Evolutionary conservation across 1,140 invertebrate genomes (phyloP), one percentile per base, ranked within the genome.

Genomic region (Druon quercuslanigerum): DNA sequence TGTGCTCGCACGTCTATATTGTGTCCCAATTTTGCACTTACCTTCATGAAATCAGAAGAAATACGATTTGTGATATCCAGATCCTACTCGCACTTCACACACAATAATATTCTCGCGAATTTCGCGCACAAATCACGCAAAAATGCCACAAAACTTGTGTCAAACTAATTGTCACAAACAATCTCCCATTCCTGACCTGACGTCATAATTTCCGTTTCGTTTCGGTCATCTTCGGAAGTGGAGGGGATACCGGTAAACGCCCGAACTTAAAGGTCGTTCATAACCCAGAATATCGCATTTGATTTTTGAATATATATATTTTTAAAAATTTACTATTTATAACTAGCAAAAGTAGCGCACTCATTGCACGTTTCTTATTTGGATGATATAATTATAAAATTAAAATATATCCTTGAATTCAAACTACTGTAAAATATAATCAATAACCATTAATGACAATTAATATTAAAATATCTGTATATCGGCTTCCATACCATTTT

Each of bases 171-270:
- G 77, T 75, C 78, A 84, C 82, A 84, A 56, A 54, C 73, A 74
- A 75, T 60, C 72, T 57, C 71, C 81, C 70, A 56, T 54, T 60
- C 17, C 74, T 80, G 83, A 60, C 17, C 74, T 80, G 83, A 84
- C 83, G 83, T 84, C 83, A 84, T 84, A 77, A 84, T 82, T 84
- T 84, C 82, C 83, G 79, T 52, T 72, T 52, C 16, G 70, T 56
- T 79, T 76, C 20, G 40, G 54, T 51, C 73, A 66, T 56, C 52
- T 72, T 51, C 71, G 74, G 79, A 79, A 76, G 40, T 50, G 57
- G 75, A 74, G 60, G 54, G 16, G 56, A 78, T 60, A 73, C 73
- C 52, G 77, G 83, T 83, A 75, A 81, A 84, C 83, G 83, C 83
- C 83, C 83, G 82, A 82, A 82, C 40, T 51, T 71, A 25, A 74